phyloP scores from a whole-genome alignment of 2,113 vertebrate species.

The Pituophis catenifer region DNA sequence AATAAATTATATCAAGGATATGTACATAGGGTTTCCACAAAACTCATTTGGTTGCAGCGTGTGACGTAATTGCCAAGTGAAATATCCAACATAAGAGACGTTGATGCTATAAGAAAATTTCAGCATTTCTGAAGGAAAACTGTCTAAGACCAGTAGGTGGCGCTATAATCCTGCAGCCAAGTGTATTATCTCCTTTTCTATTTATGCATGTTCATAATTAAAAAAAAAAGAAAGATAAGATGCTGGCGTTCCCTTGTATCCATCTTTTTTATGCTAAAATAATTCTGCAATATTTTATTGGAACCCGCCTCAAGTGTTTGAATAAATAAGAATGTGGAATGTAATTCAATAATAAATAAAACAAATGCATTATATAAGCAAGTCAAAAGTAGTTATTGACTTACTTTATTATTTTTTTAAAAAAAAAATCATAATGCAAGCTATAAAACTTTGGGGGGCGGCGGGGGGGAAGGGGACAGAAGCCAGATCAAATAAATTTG shows the following conservation, averaged over 20 bases:
- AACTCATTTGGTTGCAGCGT: neutral
- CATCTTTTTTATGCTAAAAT: neutral
- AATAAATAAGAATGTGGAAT: neutral
- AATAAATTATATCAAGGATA: neutral
- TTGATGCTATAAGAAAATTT: neutral
- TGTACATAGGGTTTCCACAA: neutral
- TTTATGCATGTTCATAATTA: neutral
- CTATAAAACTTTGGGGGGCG: neutral
- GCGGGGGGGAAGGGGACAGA: neutral
- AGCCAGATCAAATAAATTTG: neutral
- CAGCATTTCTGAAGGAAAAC: neutral
- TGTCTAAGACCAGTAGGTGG: slow-evolving; percentile 50
- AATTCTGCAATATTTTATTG: neutral
- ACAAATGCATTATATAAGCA: neutral
- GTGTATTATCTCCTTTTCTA: slow-evolving; percentile 32
- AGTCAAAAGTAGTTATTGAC: neutral
- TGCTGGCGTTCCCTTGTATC: slow-evolving; percentile 6
- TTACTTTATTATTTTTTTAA: neutral
- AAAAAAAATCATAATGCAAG: neutral
- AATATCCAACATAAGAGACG: neutral
- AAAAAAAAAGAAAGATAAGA: slow-evolving; percentile 20
- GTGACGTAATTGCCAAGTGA: neutral
- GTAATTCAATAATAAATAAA: neutral
- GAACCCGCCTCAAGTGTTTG: neutral
- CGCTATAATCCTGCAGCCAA: slow-evolving; percentile 43